phyloP scores from a whole-genome alignment of 1,140 invertebrate species.

The Hypothenemus hampei region DNA sequence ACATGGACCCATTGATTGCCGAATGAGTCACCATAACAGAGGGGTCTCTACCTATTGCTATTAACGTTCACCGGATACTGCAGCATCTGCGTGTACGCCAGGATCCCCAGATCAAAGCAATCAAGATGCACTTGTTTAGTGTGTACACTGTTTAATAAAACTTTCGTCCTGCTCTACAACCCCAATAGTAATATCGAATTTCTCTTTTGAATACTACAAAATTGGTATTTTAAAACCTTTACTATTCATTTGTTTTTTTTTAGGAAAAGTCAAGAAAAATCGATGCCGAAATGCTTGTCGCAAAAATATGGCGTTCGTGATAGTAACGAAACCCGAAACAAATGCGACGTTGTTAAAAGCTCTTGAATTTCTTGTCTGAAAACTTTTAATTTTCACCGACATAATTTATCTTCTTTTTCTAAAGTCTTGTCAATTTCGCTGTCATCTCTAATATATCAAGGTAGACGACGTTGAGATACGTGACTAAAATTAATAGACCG shows the following conservation, averaged over 20 bases:
- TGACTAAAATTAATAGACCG: constrained; percentile 43
- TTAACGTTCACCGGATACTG: constrained; percentile 45
- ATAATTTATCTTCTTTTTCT: constrained; percentile 40
- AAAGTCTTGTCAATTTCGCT: constrained; percentile 41
- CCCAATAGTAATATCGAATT: constrained; percentile 17
- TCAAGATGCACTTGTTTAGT: constrained; percentile 47
- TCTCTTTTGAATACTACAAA: constrained; percentile 24
- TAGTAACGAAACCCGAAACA: constrained; percentile 15
- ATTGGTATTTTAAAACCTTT: no score
- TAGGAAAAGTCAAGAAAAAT: no score
- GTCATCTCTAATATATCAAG: constrained; percentile 44
- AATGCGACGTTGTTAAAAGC: constrained; percentile 20
- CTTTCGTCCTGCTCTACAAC: no score
- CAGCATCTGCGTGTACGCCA: constrained; percentile 42
- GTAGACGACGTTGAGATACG: constrained; percentile 35
- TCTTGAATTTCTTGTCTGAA: constrained; percentile 14
- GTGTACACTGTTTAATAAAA: constrained; percentile 36
- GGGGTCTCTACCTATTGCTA: constrained; percentile 43
- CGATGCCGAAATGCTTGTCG: background rate
- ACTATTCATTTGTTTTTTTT: no score
- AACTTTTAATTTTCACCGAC: constrained; percentile 39
- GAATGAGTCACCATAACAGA: constrained; percentile 41
- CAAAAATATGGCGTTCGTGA: background rate
- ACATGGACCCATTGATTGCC: constrained; percentile 40
- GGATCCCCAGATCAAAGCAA: constrained; percentile 42